A percentile compares a stretch with the other conserved stretches of the same genome.
phyloP scores from a whole-genome alignment of 2,888 invertebrate genomes.

The Sthenelais limicola region DNA sequence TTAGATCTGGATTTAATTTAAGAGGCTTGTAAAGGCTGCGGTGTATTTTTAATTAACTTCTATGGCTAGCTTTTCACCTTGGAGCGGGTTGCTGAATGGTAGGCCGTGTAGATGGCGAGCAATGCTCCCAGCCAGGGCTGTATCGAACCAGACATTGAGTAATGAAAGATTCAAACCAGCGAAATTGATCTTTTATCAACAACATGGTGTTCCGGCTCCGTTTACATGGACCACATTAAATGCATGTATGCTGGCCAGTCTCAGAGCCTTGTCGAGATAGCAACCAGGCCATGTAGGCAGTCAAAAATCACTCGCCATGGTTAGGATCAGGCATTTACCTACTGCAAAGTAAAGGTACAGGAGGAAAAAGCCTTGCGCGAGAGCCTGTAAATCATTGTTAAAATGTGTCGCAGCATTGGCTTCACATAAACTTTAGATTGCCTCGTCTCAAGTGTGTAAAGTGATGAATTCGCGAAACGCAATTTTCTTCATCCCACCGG shows the following conservation, averaged over 20 bases:
- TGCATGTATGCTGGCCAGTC: neutral
- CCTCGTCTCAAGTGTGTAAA: too few relatives aligned
- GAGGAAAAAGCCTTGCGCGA: too few relatives aligned
- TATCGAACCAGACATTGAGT: neutral
- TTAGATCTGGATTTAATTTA: slow-evolving; percentile 38
- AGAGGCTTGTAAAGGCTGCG: slow-evolving; percentile 30
- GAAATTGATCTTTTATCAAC: slow-evolving; percentile 36
- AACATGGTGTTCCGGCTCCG: slow-evolving; percentile 22
- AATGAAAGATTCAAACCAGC: slow-evolving; percentile 35
- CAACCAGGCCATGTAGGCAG: too few relatives aligned
- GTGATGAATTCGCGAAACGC: too few relatives aligned
- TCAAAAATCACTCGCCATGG: too few relatives aligned
- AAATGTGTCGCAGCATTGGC: too few relatives aligned
- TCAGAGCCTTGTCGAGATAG: too few relatives aligned
- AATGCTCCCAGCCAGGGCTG: neutral
- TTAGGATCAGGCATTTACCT: too few relatives aligned
- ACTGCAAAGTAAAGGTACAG: too few relatives aligned
- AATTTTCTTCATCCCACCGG: too few relatives aligned
- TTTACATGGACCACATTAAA: slow-evolving; percentile 29
- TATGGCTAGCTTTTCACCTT: slow-evolving; percentile 4
- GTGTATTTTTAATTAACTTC: slow-evolving; percentile 39
- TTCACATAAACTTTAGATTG: too few relatives aligned
- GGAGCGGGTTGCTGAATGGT: slow-evolving; percentile 5
- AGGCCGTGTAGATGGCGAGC: neutral
- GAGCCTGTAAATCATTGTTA: too few relatives aligned